Percentiles rank a stretch among this genome's conserved stretches.
Conservation (phyloP, 1,140 invertebrate genomes). For the Pseudomyrmex pallidus region DNA sequence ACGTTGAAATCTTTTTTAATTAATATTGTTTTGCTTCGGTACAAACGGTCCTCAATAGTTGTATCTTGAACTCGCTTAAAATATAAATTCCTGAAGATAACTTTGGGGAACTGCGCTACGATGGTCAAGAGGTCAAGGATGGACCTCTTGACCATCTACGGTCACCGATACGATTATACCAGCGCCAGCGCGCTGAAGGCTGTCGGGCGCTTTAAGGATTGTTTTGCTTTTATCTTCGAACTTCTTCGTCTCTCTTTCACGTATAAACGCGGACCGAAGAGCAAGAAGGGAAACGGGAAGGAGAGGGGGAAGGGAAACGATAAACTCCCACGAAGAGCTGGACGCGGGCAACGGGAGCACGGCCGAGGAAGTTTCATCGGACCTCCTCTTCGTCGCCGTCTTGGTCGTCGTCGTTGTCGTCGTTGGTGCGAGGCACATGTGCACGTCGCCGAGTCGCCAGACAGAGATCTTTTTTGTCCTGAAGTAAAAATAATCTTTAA, state of each 20-base stretch:
- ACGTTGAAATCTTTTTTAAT: too few species aligned
- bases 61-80: not conserved
- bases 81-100: constrained; percentile 5
- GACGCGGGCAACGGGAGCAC: constrained; percentile 73
- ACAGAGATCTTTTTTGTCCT: constrained; percentile 85
- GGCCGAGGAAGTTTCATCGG: constrained; percentile 61
- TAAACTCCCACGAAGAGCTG: constrained; percentile 77
- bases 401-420: constrained; percentile 57
- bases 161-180: constrained; percentile 62
- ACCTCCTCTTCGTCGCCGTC: constrained; percentile 41
- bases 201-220: constrained; percentile 59
- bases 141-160: constrained; percentile 72
- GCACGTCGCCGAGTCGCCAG: constrained; percentile 82
- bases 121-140: constrained; percentile 14
- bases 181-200: constrained; percentile 43
- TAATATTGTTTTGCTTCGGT: not conserved
- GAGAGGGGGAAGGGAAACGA: constrained; percentile 27
- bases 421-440: constrained; percentile 78
- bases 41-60: not conserved
- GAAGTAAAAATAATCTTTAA: constrained; percentile 86
- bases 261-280: constrained; percentile 16
- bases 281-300: not conserved
- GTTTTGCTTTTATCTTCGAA: constrained; percentile 67
- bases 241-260: constrained; percentile 30
- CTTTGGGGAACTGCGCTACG: constrained; percentile 12